These are phyloP conservation scores for Urocolius indicus DNA, from an alignment of 2,113 vertebrate genomes.

Conservation along the genomic window DNA sequence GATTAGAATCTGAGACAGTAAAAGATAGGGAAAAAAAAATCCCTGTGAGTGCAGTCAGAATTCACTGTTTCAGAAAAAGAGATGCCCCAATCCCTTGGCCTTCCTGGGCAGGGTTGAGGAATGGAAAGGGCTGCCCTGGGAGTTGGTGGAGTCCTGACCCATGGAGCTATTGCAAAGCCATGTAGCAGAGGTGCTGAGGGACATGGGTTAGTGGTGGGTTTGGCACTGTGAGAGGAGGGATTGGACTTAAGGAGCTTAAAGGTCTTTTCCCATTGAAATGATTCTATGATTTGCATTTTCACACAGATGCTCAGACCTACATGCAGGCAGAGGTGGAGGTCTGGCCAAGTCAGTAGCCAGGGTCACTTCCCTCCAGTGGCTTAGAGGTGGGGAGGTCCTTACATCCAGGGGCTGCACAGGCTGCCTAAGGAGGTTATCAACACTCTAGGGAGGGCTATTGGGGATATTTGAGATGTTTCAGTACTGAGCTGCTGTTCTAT, in stretches of 20 bases:
- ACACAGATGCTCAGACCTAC: too few relatives aligned
- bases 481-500: fast-evolving
- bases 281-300: neutral
- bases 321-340: neutral
- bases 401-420: neutral
- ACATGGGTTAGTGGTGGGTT: too few relatives aligned
- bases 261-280: too few relatives aligned
- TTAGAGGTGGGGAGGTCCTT: neutral
- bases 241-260: too few relatives aligned
- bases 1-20: neutral
- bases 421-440: neutral
- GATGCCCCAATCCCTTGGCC: neutral
- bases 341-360: neutral
- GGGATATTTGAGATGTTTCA: neutral
- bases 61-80: neutral
- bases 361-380: neutral
- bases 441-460: too few relatives aligned
- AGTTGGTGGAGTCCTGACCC: too few relatives aligned
- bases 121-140: too few relatives aligned
- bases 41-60: fast-evolving
- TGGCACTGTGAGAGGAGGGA: too few relatives aligned
- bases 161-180: too few relatives aligned
- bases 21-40: neutral
- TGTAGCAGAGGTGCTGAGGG: too few relatives aligned
- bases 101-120: neutral